Percentiles rank a stretch among this genome's conserved stretches.
Evolutionary conservation across 2,113 vertebrate genomes (phyloP).

Genomic region (Lophius piscatorius): DNA sequence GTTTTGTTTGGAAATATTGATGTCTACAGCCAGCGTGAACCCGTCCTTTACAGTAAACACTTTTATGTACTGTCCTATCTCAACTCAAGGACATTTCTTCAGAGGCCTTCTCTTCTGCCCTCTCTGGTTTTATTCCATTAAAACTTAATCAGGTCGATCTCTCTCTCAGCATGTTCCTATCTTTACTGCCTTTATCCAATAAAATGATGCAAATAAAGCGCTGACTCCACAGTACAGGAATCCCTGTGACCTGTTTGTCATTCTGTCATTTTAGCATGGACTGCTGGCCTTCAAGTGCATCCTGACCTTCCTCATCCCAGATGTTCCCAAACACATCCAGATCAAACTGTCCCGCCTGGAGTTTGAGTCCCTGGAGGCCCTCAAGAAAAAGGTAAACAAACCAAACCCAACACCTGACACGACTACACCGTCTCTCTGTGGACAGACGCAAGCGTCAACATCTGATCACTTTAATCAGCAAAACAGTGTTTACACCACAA

Average conservation of each 20-base stretch:
- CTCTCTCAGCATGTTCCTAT: background rate
- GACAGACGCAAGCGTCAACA: no score
- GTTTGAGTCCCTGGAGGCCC: constrained; percentile 93
- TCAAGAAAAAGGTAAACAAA: constrained; percentile 98
- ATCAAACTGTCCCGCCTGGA: constrained; percentile 88
- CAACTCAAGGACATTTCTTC: constrained; percentile 2
- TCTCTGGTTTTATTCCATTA: background rate
- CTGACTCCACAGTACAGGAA: background rate
- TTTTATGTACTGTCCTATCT: background rate
- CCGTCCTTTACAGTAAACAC: background rate
- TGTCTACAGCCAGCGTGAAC: background rate
- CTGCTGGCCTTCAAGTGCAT: constrained; percentile 93
- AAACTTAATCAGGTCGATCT: constrained; percentile 13
- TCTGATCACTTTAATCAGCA: no score
- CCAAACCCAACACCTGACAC: no score
- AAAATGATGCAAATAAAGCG: constrained; percentile 1
- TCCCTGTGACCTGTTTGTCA: background rate
- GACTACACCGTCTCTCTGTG: no score
- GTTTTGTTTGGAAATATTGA: background rate
- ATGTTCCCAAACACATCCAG: constrained; percentile 90
- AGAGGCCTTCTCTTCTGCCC: background rate
- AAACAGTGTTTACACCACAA: no score
- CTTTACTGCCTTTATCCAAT: background rate
- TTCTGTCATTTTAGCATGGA: constrained; percentile 82
- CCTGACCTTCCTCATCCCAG: constrained; percentile 91